Evolutionary conservation across 2,113 vertebrate genomes (phyloP).

Genomic region (Heteronetta atricapilla): DNA sequence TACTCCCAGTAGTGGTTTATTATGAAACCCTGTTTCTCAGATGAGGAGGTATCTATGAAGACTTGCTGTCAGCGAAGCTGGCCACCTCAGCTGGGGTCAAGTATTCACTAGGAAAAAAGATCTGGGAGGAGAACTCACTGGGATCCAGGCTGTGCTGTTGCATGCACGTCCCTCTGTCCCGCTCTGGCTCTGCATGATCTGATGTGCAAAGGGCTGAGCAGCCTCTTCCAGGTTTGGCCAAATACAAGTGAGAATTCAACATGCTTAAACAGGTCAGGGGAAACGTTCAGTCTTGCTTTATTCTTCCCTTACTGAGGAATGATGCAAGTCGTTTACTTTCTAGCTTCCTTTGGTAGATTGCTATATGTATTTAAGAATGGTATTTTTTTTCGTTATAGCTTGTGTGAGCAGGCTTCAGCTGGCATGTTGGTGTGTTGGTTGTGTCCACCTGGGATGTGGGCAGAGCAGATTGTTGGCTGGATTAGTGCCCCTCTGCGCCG

Average conservation of each 20-base stretch:
- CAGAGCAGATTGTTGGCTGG: not conserved
- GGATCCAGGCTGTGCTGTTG: not conserved
- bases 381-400: not conserved
- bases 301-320: not conserved
- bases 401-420: not conserved
- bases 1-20: fast-evolving
- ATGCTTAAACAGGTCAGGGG: not conserved
- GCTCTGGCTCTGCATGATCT: not conserved
- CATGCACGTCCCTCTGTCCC: not conserved
- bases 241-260: not conserved
- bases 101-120: not conserved
- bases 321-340: not conserved
- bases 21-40: not conserved
- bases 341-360: not conserved
- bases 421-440: not conserved
- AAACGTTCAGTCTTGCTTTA: not conserved
- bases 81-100: not conserved
- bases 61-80: not conserved
- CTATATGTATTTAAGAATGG: not conserved
- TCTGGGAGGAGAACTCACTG: not conserved
- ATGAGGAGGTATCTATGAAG: not conserved
- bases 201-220: not conserved
- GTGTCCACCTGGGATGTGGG: not conserved
- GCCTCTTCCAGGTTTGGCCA: not conserved
- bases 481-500: not conserved